Conservation (phyloP, 1,140 invertebrate species). For the Heliconius himera region DNA sequence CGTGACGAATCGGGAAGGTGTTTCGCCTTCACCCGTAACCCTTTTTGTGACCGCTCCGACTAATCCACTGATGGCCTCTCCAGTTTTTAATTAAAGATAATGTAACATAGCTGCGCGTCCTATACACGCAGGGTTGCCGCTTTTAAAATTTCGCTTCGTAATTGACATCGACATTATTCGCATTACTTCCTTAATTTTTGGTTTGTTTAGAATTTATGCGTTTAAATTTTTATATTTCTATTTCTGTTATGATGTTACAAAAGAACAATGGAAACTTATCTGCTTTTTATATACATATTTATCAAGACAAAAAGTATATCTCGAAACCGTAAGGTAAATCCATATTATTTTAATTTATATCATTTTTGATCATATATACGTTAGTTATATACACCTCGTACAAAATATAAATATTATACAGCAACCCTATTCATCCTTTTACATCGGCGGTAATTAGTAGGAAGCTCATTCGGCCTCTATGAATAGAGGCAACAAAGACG, state of each 20-base stretch:
- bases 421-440: conserved; percentile 53
- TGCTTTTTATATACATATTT: too few relatives aligned
- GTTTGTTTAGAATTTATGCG: neutral
- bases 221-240: neutral
- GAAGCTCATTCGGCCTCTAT: conserved; percentile 66
- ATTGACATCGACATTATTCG: neutral
- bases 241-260: too few relatives aligned
- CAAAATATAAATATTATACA: neutral
- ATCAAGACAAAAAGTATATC: too few relatives aligned
- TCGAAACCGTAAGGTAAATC: too few relatives aligned
- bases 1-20: conserved; percentile 78
- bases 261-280: too few relatives aligned
- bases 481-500: conserved; percentile 69
- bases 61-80: conserved; percentile 75
- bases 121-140: conserved; percentile 55
- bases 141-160: neutral
- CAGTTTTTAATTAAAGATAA: conserved; percentile 80
- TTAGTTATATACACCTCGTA: neutral
- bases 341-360: too few relatives aligned
- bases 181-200: neutral
- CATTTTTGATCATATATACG: neutral
- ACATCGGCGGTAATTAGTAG: conserved; percentile 63
- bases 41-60: conserved; percentile 74
- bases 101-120: conserved; percentile 75
- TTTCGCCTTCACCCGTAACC: conserved; percentile 72